Evolutionary conservation across 2,888 invertebrate genomes (phyloP), one percentile per base, ranked within the genome.

Genomic region (Tuberolachnus salignus): DNA sequence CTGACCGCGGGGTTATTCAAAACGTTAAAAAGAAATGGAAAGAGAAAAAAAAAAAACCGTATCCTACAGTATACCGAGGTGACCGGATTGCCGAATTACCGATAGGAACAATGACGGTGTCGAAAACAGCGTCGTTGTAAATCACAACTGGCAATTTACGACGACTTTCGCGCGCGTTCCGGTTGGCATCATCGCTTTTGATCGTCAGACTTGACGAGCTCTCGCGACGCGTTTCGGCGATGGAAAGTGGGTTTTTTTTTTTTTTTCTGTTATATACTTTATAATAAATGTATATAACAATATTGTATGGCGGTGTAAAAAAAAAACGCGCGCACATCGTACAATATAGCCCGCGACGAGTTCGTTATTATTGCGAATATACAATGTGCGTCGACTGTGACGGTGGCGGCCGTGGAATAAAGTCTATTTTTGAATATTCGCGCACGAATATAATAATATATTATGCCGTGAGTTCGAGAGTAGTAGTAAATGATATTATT

Each of bases 131-230:
- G 34, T 34, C 6, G 34, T 34, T 34, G 34, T 34, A 4, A 34
- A 34, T 34, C 34, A 34, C 34, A 34, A 34, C 34, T 34, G 10
- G 34, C 51, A 73, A 63, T 73, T 61, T 63, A 73, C 51, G 49
- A 73, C 34, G 49, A 73, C 34, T 73, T 61, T 73, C 72, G 51
- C 61, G 51, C n/a, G 61, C 49, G 49, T 59, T 72, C 14, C 49
- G 26, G 72, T 73, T 72, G 61, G 34, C 49, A 61, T 34, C 34
- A 61, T 34, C n/a, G n/a, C n/a, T n/a, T 73, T 63, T 73, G 72
- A 63, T 73, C 72, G 21, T 73, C 61, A 63, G 61, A 73, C 51
- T 73, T 61, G 61, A 63, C 61, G 51, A 73, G 72, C 72, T 46
- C 23, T 26, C 21, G 21, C 16, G 1, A 34, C 34, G 34, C 6